A percentile compares a stretch with the other conserved stretches of the same genome.
Evolutionary conservation across 2,888 invertebrate genomes (phyloP).

Genomic region (Glaucopsyche alexis): DNA sequence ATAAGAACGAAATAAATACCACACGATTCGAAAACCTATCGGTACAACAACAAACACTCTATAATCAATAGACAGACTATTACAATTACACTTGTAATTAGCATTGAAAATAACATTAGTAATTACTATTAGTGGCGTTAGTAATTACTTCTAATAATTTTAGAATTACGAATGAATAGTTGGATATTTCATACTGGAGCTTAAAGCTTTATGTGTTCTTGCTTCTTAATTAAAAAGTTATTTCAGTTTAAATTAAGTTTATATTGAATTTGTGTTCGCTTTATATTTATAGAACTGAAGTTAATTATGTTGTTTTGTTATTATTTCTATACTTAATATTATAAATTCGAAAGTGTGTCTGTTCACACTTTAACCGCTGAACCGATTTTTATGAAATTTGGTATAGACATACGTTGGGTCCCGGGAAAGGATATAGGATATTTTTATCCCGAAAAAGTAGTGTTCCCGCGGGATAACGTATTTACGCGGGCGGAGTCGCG

Average conservation of each 20-base stretch:
- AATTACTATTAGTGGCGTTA: not conserved
- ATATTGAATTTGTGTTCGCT: not conserved
- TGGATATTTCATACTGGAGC: conserved; percentile 7
- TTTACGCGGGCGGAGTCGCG: no score
- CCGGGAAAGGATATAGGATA: no score
- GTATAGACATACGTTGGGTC: no score
- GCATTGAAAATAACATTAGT: not conserved
- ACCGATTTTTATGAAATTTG: no score
- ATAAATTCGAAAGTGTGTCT: no score
- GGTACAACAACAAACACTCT: not conserved
- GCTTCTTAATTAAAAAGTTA: not conserved
- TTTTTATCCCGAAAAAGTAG: no score
- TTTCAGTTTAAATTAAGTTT: not conserved
- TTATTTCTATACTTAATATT: no score
- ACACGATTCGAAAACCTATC: not conserved
- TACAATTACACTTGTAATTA: not conserved
- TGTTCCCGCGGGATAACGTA: no score
- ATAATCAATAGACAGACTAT: not conserved
- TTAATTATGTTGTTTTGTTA: no score
- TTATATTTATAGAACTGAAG: not conserved
- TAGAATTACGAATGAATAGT: not conserved
- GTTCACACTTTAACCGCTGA: no score
- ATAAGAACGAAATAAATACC: not conserved
- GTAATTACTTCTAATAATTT: conserved; percentile 19
- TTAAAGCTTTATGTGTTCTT: not conserved